phyloP scores from a whole-genome alignment of 2,113 vertebrate genomes.

The Gasterosteus nipponicus region DNA sequence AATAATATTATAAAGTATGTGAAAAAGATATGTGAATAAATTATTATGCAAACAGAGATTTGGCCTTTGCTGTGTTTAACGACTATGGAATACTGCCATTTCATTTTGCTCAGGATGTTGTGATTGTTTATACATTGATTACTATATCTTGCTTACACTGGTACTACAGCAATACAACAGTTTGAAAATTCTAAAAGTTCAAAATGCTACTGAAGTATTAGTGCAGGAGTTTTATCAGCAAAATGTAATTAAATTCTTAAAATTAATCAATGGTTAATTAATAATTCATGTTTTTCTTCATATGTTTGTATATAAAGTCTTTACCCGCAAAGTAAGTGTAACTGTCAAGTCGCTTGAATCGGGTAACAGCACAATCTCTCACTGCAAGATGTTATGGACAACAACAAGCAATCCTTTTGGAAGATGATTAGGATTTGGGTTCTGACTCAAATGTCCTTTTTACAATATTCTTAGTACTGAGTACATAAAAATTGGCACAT shows the following conservation, averaged over 20 bases:
- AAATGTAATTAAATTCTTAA: neutral
- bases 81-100: neutral
- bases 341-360: neutral
- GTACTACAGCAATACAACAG: neutral
- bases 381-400: neutral
- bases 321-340: neutral
- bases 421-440: neutral
- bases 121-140: conserved; percentile 6
- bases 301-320: neutral
- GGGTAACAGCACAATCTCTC: neutral
- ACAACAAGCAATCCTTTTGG: neutral
- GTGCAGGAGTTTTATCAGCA: neutral
- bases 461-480: neutral
- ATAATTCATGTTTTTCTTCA: neutral
- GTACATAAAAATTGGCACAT: neutral
- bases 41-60: conserved; percentile 75
- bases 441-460: neutral
- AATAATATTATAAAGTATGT: conserved; percentile 82
- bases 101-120: conserved; percentile 2
- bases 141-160: neutral
- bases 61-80: conserved; percentile 57
- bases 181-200: neutral
- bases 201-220: neutral
- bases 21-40: conserved; percentile 77
- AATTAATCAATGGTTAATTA: neutral